Evolutionary conservation across 2,797 vertebrate genomes (phyloP), one percentile per base, ranked within the genome.

Genomic region (Furcifer pardalis): DNA sequence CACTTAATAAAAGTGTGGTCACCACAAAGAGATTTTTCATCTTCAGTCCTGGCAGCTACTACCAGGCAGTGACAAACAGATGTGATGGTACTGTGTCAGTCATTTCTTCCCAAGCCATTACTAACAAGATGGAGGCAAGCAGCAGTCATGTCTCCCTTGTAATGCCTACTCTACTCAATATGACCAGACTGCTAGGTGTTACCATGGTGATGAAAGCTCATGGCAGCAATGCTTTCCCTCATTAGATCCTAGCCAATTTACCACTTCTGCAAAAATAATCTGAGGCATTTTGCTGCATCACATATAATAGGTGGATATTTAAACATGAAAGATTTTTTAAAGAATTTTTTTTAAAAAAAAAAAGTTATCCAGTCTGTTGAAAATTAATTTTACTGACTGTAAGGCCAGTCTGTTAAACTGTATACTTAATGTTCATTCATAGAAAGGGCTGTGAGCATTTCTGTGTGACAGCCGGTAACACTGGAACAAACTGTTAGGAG

Each of bases 241-340:
- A 19, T 32, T 52, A 21, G 46, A 7, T n/a, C 44, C 21, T 75
- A 21, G 32, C 35, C 32, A 23, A n/a, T 35, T 75, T 56, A 56
- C 32, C 46, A 75, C n/a, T 74, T n/a, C 27, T 56, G 72, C 21
- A 75, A n/a, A 81, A 81, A 69, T n/a, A 52, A 30, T 75, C 52
- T 25, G 9, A 35, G 19, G 56, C 23, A 5, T 56, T 71, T 81
- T 56, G n/a, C 25, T 10, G 19, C 27, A 40, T n/a, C 32, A 30
- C n/a, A 40, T 30, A 25, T 30, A 81, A 40, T 69, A 17, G 35
- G 37, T 80, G 65, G 40, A 80, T 69, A 69, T 2, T 27, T 27
- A 32, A 66, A 66, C 7, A 66, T 35, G 7, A 32, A 66, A 2
- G 15, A n/a, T n/a, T 35, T 66, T 66, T 66, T 35, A 17, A 66